A percentile compares a stretch with the other conserved stretches of the same genome.
Evolutionary conservation across 2,888 invertebrate genomes (phyloP).

Genomic region (Aproaerema taeniolella): DNA sequence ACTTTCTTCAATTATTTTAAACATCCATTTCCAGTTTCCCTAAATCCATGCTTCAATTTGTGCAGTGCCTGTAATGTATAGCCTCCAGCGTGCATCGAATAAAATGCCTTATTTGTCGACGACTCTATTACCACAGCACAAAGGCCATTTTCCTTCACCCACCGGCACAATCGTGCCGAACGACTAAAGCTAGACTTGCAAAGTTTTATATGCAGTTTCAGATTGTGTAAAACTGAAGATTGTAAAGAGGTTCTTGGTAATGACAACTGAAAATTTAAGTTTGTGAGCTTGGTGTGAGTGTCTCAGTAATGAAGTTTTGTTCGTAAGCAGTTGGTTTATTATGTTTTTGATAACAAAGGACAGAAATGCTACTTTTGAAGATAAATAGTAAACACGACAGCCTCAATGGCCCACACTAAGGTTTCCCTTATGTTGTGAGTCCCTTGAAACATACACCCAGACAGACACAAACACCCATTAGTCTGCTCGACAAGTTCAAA

Average conservation of each 20-base stretch:
- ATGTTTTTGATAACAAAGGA: too few species aligned
- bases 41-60: conserved; percentile 2
- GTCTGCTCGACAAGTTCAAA: too few species aligned
- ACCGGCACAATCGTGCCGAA: not conserved
- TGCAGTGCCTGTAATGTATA: conserved; percentile 15
- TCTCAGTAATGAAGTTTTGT: conserved; percentile 12
- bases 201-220: conserved; percentile 11
- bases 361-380: too few species aligned
- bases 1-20: too few species aligned
- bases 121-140: conserved; percentile 9
- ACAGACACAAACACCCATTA: too few species aligned
- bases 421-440: too few species aligned
- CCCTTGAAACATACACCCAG: too few species aligned
- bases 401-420: too few species aligned
- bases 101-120: conserved; percentile 8
- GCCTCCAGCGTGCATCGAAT: conserved; percentile 11
- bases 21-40: too few species aligned
- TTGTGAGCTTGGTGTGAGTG: conserved; percentile 5
- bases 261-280: conserved; percentile 3
- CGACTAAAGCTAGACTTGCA: conserved; percentile 5
- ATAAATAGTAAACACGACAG: too few species aligned
- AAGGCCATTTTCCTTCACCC: conserved; percentile 9
- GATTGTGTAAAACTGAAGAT: conserved; percentile 13
- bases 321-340: too few species aligned
- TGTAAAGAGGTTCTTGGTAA: conserved; percentile 11